Conservation (phyloP, 2,888 invertebrate genomes). For the Tipula unca region DNA sequence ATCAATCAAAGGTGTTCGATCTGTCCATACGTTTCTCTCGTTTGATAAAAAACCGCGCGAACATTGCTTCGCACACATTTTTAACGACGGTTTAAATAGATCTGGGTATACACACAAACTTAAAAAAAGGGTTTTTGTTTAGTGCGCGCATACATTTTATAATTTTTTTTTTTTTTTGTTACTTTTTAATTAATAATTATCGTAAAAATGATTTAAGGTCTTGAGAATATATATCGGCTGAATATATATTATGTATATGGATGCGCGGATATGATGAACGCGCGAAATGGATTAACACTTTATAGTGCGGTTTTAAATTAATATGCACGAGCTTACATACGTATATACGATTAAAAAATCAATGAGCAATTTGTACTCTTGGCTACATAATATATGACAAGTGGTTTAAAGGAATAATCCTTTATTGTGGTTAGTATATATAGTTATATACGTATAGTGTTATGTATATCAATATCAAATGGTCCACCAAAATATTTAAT, state of each 20-base stretch:
- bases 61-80: background rate
- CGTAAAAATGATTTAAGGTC: background rate
- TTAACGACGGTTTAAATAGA: background rate
- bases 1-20: background rate
- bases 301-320: background rate
- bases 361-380: background rate
- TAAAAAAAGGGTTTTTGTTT: background rate
- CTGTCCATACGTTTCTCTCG: background rate
- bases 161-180: background rate
- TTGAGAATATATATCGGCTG: background rate
- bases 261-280: background rate
- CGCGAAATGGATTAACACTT: constrained; percentile 14
- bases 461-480: background rate
- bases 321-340: background rate
- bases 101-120: background rate
- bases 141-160: background rate
- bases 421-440: background rate
- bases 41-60: background rate
- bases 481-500: background rate
- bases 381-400: background rate
- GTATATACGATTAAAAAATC: no score
- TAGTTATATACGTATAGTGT: no score
- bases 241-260: no score
- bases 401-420: background rate
- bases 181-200: constrained; percentile 14